Percentiles rank a stretch among this genome's conserved stretches.
Evolutionary conservation across 2,113 vertebrate genomes (phyloP).

Genomic region (Corapipo altera): DNA sequence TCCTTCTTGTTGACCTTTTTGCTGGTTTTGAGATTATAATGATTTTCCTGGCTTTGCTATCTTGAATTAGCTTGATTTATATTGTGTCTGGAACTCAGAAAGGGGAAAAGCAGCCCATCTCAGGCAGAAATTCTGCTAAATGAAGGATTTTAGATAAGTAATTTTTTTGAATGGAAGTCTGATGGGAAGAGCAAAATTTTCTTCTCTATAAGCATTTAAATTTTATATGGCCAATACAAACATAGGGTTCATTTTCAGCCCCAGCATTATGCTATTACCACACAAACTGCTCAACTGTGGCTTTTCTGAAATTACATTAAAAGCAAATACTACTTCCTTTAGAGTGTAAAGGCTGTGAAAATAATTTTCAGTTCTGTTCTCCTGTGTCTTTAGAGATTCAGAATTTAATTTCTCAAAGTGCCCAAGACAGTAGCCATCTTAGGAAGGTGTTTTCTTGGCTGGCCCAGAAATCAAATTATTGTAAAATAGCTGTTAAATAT

Average conservation of each 20-base stretch:
- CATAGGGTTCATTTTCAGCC: not conserved
- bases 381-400: not conserved
- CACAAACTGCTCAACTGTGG: not conserved
- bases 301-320: not conserved
- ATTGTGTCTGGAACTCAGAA: slow-evolving; percentile 25
- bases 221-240: not conserved
- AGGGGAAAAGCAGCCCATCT: not conserved
- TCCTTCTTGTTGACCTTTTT: slow-evolving; percentile 59
- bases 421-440: not conserved
- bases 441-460: not conserved
- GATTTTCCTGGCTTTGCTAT: slow-evolving; percentile 42
- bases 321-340: not conserved
- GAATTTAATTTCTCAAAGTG: not conserved
- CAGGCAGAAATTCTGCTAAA: slow-evolving; percentile 4
- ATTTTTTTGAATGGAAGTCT: not conserved
- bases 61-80: slow-evolving; percentile 50
- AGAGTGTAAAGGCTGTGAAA: not conserved
- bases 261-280: not conserved
- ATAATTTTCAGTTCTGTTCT: not conserved
- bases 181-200: not conserved
- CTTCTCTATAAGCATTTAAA: not conserved
- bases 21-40: slow-evolving; percentile 35
- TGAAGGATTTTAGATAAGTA: not conserved
- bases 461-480: not conserved
- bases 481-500: not conserved